Conservation (phyloP, 2,888 invertebrate genomes). For the Sturmia bella region DNA sequence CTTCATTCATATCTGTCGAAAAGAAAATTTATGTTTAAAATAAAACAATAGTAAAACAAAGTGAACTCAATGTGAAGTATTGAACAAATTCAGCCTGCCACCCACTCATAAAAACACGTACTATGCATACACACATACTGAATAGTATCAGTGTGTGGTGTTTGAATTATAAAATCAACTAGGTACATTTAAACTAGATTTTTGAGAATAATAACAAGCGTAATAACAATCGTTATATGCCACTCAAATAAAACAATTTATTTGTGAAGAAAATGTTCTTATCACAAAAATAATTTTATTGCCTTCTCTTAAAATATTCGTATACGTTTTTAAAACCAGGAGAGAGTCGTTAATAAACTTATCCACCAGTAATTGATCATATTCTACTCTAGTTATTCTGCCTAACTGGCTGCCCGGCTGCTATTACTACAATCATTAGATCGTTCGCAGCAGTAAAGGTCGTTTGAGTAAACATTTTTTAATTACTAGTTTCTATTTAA, state of each 20-base stretch:
- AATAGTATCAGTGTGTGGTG: background rate
- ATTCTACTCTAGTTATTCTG: slow-evolving; percentile 63
- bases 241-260: slow-evolving; percentile 57
- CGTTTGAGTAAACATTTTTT: slow-evolving; percentile 34
- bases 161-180: slow-evolving; percentile 19
- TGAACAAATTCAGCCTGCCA: slow-evolving; percentile 20
- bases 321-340: slow-evolving; percentile 36
- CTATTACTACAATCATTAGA: slow-evolving; percentile 41
- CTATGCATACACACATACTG: slow-evolving; percentile 1
- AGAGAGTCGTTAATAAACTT: slow-evolving; percentile 60
- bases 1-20: background rate
- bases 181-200: slow-evolving; percentile 46
- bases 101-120: slow-evolving; percentile 31
- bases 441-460: slow-evolving; percentile 41
- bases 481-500: slow-evolving; percentile 27
- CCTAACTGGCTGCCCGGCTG: slow-evolving; percentile 33
- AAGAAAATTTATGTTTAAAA: slow-evolving; percentile 9
- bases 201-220: slow-evolving; percentile 45
- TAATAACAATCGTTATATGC: slow-evolving; percentile 31
- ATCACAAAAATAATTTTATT: slow-evolving; percentile 59
- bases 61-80: slow-evolving; percentile 13
- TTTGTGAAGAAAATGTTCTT: slow-evolving; percentile 53
- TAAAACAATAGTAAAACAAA: slow-evolving; percentile 21
- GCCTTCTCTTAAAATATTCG: slow-evolving; percentile 45
- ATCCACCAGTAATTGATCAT: slow-evolving; percentile 52